These are phyloP conservation scores for Neodiprion virginianus DNA, from an alignment of 1,140 invertebrate genomes.

Conservation along the genomic window DNA sequence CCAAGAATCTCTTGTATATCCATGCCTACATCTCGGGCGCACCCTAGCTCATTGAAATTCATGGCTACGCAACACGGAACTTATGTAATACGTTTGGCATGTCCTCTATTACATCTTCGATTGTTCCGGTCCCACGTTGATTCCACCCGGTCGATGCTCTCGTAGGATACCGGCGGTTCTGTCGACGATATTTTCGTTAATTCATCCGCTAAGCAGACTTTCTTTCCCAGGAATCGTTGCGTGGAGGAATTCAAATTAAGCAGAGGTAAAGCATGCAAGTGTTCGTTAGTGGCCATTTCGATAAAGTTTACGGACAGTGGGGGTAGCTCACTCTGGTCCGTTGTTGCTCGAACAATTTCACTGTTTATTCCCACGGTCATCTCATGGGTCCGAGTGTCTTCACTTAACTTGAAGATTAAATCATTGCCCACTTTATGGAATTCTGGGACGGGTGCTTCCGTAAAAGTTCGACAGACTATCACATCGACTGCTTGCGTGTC, in stretches of 20 bases:
- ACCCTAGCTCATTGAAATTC: slow-evolving; percentile 23
- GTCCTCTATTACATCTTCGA: slow-evolving; percentile 8
- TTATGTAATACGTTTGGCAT: slow-evolving; percentile 21
- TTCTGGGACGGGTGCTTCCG: neutral
- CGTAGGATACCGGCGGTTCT: neutral
- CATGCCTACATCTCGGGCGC: slow-evolving; percentile 15
- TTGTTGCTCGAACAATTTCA: neutral
- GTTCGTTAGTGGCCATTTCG: neutral
- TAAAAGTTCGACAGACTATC: slow-evolving; percentile 17
- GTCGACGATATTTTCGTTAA: neutral
- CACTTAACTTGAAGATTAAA: slow-evolving; percentile 6
- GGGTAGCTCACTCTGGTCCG: neutral
- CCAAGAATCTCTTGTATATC: slow-evolving; percentile 19
- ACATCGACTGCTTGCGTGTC: slow-evolving; percentile 19
- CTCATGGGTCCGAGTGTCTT: neutral
- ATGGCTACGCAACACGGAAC: slow-evolving; percentile 21
- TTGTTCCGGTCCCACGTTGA: slow-evolving; percentile 14
- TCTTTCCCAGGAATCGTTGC: neutral
- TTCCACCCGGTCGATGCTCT: slow-evolving; percentile 9
- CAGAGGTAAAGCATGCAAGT: neutral
- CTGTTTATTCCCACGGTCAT: neutral
- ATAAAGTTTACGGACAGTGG: slow-evolving; percentile 17
- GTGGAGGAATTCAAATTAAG: slow-evolving; percentile 1
- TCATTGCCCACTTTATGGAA: slow-evolving; percentile 20
- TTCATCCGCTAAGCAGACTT: neutral